phyloP scores from a whole-genome alignment of 2,797 vertebrate genomes.

The Telmatherina bonti region DNA sequence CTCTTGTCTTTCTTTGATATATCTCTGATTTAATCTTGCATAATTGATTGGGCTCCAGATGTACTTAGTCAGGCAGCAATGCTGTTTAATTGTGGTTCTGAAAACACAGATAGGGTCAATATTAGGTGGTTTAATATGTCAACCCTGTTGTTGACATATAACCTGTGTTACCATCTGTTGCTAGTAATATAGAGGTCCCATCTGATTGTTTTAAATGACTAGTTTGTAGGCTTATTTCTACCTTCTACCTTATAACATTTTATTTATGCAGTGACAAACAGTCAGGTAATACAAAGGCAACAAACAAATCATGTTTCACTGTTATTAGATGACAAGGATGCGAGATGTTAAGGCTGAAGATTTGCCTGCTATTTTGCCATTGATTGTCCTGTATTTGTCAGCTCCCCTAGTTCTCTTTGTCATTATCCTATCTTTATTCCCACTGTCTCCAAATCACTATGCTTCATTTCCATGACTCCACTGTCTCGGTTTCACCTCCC shows the following conservation, averaged over 20 bases:
- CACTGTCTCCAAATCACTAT: constrained; percentile 6
- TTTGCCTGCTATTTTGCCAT: neutral
- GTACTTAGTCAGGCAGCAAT: neutral
- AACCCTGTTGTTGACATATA: neutral
- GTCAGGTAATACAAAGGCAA: neutral
- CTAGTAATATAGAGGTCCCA: neutral
- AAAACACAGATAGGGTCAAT: neutral
- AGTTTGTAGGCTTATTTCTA: neutral
- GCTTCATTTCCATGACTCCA: constrained; percentile 27
- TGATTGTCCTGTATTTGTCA: constrained; percentile 1
- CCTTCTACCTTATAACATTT: neutral
- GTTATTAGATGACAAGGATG: neutral
- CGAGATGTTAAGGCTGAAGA: neutral
- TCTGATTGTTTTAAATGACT: neutral
- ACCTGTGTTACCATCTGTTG: too few species aligned
- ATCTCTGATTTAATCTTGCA: neutral
- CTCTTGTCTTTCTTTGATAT: neutral
- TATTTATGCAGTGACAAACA: neutral
- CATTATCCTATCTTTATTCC: constrained; percentile 5
- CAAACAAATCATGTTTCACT: neutral
- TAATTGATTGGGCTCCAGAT: neutral
- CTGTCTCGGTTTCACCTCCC: constrained; percentile 28
- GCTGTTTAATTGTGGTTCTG: neutral
- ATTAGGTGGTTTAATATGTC: neutral
- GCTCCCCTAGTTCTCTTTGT: constrained; percentile 11